These are phyloP conservation scores for Calameuta pallipes DNA, from an alignment of 2,888 invertebrate species.

Conservation along the genomic window DNA sequence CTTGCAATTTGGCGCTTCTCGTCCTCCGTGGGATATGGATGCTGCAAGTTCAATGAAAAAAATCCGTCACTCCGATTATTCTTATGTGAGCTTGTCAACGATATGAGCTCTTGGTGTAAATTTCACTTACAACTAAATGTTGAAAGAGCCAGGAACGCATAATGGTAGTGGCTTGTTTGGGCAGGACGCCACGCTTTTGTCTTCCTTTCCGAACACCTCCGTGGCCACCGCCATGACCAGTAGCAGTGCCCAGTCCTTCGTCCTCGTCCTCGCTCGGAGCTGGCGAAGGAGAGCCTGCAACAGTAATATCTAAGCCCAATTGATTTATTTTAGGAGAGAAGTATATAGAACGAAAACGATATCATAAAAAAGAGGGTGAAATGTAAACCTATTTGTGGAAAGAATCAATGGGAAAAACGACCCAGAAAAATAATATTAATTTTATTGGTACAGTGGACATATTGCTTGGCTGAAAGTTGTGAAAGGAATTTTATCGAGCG, in stretches of 20 bases:
- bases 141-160: constrained; percentile 98
- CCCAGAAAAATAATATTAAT: not conserved
- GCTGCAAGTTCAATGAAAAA: constrained; percentile 70
- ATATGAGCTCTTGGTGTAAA: constrained; percentile 8
- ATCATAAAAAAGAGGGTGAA: not conserved
- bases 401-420: not conserved
- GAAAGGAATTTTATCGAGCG: not conserved
- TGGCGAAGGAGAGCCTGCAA: constrained; percentile 73
- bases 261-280: constrained; percentile 67
- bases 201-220: constrained; percentile 69
- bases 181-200: constrained; percentile 90
- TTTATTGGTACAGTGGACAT: not conserved
- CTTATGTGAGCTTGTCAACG: not conserved
- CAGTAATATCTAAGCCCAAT: constrained; percentile 57
- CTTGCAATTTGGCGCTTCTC: constrained; percentile 91
- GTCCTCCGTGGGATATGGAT: constrained; percentile 95
- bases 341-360: not conserved
- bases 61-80: not conserved
- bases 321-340: constrained; percentile 5
- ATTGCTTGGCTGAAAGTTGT: not conserved
- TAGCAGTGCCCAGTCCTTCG: constrained; percentile 56
- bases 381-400: not conserved
- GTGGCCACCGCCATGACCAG: constrained; percentile 68
- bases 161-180: constrained; percentile 94
- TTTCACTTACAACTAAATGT: constrained; percentile 85